Evolutionary conservation across 1,140 invertebrate genomes (phyloP).

Genomic region (Micrasema longulum): DNA sequence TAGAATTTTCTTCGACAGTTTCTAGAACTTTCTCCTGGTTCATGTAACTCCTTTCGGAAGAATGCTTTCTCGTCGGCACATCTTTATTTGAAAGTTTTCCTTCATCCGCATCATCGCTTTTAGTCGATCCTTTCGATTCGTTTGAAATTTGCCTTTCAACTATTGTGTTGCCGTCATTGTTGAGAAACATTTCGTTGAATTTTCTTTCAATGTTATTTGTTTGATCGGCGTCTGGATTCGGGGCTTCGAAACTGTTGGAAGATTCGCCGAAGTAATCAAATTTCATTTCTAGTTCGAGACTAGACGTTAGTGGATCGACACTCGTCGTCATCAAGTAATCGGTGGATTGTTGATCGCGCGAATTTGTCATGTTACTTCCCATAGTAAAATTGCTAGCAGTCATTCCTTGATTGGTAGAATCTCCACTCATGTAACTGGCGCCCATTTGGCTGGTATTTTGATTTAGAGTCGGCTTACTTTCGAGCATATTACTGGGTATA

Average conservation of each 20-base stretch:
- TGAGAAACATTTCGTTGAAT: conserved; percentile 44
- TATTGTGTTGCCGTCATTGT: conserved; percentile 32
- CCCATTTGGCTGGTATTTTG: conserved; percentile 57
- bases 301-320: conserved; percentile 63
- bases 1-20: conserved; percentile 58
- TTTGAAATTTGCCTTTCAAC: conserved; percentile 50
- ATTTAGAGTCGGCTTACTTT: conserved; percentile 62
- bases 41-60: conserved; percentile 32
- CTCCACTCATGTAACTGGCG: conserved; percentile 59
- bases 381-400: conserved; percentile 65
- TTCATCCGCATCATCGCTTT: conserved; percentile 36
- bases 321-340: conserved; percentile 65
- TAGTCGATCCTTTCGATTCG: conserved; percentile 43
- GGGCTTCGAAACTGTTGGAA: conserved; percentile 59
- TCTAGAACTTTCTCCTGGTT: conserved; percentile 51
- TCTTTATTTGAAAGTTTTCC: conserved; percentile 14
- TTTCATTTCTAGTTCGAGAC: conserved; percentile 67
- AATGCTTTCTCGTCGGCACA: conserved; percentile 26
- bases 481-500: conserved; percentile 61
- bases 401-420: conserved; percentile 64
- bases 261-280: conserved; percentile 68
- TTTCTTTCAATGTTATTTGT: conserved; percentile 33
- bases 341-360: conserved; percentile 61
- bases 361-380: conserved; percentile 64
- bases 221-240: conserved; percentile 55